Evolutionary conservation across 2,113 vertebrate species (phyloP).

Genomic region (Zosterops japonicus): DNA sequence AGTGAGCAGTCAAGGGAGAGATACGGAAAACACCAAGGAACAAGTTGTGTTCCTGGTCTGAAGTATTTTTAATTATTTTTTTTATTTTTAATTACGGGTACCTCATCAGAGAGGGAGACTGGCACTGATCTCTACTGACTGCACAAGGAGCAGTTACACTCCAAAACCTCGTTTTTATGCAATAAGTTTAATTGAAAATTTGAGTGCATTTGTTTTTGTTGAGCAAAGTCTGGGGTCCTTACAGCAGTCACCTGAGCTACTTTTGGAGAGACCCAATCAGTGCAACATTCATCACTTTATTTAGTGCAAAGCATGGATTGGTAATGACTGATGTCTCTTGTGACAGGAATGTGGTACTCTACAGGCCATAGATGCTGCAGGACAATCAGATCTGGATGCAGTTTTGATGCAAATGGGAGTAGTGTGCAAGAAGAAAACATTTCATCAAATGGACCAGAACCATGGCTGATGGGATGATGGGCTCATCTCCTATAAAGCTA

Average conservation of each 20-base stretch:
- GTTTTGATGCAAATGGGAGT: neutral
- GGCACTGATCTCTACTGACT: neutral
- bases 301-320: neutral
- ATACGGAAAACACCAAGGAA: neutral
- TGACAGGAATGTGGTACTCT: neutral
- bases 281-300: neutral
- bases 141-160: neutral
- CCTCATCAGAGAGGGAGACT: neutral
- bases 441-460: neutral
- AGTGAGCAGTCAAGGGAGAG: slow-evolving; percentile 50
- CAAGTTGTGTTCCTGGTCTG: neutral
- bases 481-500: neutral
- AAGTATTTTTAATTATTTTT: neutral
- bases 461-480: rapidly evolving
- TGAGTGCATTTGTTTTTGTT: neutral
- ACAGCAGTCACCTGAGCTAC: neutral
- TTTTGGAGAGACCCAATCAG: neutral
- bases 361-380: neutral
- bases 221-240: neutral
- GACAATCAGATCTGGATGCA: neutral
- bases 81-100: neutral
- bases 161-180: neutral
- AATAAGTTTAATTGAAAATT: neutral
- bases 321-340: neutral
- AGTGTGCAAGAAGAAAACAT: neutral